Base-by-base conservation (phyloP, 2,113 vertebrate genomes). In the Chlamydotis undulata region DNA sequence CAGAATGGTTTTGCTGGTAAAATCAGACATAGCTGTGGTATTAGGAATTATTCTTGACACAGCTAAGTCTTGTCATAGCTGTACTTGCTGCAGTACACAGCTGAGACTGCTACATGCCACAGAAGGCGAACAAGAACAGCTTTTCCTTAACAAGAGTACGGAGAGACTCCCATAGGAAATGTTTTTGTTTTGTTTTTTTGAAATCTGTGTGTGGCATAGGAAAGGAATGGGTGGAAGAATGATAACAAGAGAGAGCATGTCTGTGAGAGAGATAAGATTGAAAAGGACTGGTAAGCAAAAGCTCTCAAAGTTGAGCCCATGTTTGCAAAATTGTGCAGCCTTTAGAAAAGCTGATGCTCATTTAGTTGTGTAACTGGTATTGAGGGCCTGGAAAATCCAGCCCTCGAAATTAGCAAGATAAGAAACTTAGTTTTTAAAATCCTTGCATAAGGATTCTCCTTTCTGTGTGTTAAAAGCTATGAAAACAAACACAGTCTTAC, bases 1-100 rank as follows among this genome's bases (percentile, higher is more conserved):
- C 74, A 85, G 57, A 17, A 45, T 64, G 74, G 57, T 85, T 96
- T 94, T 92, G 41, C 77, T 83, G 84, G 89, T 91, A 63, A 87
- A 82, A 74, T 91, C 89, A 94, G 84, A 83, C 70, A 91, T 87
- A 97, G 90, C 90, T 97, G 96, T 97, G 96, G 77, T 78, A 82
- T 92, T 93, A 84, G 67, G 81, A 81, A 73, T 96, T 92, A 91
- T 91, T 97, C 91, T 95, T 87, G 83, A 19, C 49, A 29, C 26
- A 31, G 43, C 60, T 61, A 63, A 80, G 69, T 94, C 95, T 94
- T 96, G 39, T 35, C 90, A 92, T 70, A 81, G 86, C 81, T 95
- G 88, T 90, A 14, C 64, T 92, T 80, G 92, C 77, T 97, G 96
- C 97, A 90, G 21, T 37, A 87, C 94, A 80, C 82, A 95, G 84